These are phyloP conservation scores for Eulithis testata DNA, from an alignment of 2,888 invertebrate species.

Conservation along the genomic window DNA sequence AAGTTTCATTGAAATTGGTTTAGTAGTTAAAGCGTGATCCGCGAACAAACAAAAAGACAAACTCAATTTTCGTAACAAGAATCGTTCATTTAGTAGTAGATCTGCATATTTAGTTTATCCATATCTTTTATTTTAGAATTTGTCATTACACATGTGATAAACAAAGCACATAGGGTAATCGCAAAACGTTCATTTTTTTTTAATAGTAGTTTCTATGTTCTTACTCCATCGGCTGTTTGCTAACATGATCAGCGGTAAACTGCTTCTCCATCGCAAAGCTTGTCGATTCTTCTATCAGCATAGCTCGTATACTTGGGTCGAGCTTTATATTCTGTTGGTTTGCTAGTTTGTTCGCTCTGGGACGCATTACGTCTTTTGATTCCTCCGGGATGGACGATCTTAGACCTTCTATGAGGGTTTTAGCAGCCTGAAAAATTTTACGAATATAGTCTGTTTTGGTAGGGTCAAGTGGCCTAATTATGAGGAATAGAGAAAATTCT, in stretches of 20 bases:
- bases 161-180: too few species aligned
- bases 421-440: slow-evolving; percentile 67
- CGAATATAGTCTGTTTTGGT: not conserved
- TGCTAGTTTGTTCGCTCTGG: slow-evolving; percentile 65
- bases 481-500: too few species aligned
- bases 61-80: too few species aligned
- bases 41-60: too few species aligned
- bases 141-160: too few species aligned
- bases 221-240: slow-evolving; percentile 75
- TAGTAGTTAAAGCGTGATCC: too few species aligned
- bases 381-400: slow-evolving; percentile 59
- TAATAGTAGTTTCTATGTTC: slow-evolving; percentile 29
- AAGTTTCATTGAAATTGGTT: too few species aligned
- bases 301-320: slow-evolving; percentile 45
- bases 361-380: slow-evolving; percentile 62
- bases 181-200: too few species aligned
- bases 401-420: slow-evolving; percentile 73
- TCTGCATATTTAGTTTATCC: too few species aligned
- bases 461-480: too few species aligned
- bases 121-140: too few species aligned
- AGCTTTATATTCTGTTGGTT: slow-evolving; percentile 58
- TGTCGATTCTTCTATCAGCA: slow-evolving; percentile 48
- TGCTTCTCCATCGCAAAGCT: slow-evolving; percentile 58
- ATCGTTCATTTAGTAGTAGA: too few species aligned
- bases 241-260: slow-evolving; percentile 62